Conservation (phyloP, 2,888 invertebrate genomes). For the Acanthosepion esculentum region DNA sequence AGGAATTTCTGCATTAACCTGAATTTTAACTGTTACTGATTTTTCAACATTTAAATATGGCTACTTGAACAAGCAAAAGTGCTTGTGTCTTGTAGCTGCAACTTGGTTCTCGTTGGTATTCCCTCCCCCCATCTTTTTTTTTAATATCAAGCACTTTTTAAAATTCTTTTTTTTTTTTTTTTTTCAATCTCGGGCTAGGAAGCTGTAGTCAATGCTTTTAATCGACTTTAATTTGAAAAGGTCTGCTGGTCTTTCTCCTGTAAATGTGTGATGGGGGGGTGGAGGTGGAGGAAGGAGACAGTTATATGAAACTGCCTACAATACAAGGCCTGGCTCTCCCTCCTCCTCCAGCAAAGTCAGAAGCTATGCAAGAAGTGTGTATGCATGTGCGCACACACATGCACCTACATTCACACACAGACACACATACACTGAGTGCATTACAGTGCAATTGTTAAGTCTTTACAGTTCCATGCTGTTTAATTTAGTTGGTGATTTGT, state of each 20-base stretch:
- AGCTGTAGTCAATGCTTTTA: slow-evolving; percentile 20
- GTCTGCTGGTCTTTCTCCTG: not conserved
- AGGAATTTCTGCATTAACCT: not conserved
- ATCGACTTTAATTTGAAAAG: not conserved
- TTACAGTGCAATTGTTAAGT: not conserved
- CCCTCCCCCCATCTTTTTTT: not conserved
- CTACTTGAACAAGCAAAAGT: no score
- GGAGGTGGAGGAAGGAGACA: not conserved
- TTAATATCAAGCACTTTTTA: not conserved
- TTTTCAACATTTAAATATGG: no score
- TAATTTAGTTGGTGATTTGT: not conserved
- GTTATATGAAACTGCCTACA: not conserved
- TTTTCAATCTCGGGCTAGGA: not conserved
- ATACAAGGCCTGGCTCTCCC: not conserved
- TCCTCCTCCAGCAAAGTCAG: not conserved
- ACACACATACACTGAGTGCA: not conserved
- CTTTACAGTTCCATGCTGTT: not conserved
- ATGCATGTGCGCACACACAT: not conserved
- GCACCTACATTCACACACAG: not conserved
- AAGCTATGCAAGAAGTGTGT: slow-evolving; percentile 20
- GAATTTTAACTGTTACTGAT: not conserved
- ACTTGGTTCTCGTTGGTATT: no score
- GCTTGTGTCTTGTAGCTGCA: no score
- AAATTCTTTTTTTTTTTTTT: not conserved
- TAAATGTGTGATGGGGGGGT: not conserved